Conservation (phyloP, 2,797 vertebrate genomes). For the Silurus aristotelis region DNA sequence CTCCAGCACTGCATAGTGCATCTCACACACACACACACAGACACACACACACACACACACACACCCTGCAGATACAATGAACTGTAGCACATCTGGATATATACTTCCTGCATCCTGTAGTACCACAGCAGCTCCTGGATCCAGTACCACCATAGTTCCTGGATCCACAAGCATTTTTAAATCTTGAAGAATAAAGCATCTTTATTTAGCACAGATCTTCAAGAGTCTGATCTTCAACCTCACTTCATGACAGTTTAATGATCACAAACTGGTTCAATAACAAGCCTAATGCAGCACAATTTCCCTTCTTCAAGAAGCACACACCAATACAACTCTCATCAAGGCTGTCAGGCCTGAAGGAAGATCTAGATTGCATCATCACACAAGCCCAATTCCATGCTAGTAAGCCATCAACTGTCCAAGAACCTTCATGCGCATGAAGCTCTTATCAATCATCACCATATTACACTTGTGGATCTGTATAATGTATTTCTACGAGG, state of each 20-base stretch:
- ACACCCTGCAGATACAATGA: conserved; percentile 32
- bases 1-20: conserved; percentile 39
- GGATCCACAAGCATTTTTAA: not conserved
- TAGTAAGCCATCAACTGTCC: not conserved
- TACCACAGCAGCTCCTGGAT: too few relatives aligned
- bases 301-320: conserved; percentile 1
- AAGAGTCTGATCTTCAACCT: conserved; percentile 12
- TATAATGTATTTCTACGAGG: too few relatives aligned
- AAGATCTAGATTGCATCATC: not conserved
- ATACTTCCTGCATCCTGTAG: conserved; percentile 9
- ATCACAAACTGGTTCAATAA: not conserved
- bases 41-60: conserved; percentile 25
- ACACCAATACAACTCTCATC: not conserved
- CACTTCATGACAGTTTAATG: conserved; percentile 5
- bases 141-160: too few relatives aligned
- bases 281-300: not conserved
- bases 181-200: not conserved
- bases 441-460: too few relatives aligned
- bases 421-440: not conserved
- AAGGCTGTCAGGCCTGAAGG: not conserved
- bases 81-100: conserved; percentile 24
- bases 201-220: not conserved
- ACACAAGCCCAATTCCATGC: not conserved
- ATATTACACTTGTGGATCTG: too few relatives aligned
- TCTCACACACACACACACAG: conserved; percentile 23